Percentiles rank a stretch among this genome's conserved stretches.
phyloP scores from a whole-genome alignment of 2,888 invertebrate genomes.

The Holacanthella duospinosa region DNA sequence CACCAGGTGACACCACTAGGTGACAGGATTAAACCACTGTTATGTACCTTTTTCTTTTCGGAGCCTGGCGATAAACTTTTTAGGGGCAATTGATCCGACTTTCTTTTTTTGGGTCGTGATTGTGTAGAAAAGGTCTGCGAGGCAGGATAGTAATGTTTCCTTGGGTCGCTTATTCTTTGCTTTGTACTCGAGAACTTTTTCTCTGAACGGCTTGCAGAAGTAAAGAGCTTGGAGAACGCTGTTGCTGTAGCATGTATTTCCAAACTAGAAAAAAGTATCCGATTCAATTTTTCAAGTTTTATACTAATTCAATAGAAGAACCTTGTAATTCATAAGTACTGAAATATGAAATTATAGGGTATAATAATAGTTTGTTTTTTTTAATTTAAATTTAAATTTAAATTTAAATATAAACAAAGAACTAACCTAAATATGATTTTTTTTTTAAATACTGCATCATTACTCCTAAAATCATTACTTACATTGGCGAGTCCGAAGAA shows the following conservation, averaged over 20 bases:
- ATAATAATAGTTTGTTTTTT: not conserved
- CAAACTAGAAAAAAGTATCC: conserved; percentile 67
- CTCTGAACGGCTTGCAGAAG: conserved; percentile 97
- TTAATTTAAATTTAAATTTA: not conserved
- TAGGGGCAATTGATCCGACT: conserved; percentile 97
- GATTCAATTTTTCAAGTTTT: too few species aligned
- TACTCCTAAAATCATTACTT: too few species aligned
- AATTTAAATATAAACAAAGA: not conserved
- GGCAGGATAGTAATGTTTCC: conserved; percentile 92
- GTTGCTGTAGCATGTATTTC: conserved; percentile 99
- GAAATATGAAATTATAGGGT: not conserved
- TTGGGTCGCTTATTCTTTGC: conserved; percentile 89
- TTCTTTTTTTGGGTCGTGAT: conserved; percentile 99
- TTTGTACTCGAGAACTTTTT: conserved; percentile 96
- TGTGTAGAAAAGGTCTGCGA: conserved; percentile 96
- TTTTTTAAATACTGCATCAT: too few species aligned
- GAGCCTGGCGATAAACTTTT: conserved; percentile 95
- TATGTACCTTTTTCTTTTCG: conserved; percentile 90
- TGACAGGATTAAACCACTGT: not conserved
- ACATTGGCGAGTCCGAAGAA: conserved; percentile 99
- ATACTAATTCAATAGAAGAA: conserved; percentile 15
- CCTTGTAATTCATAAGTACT: conserved; percentile 7
- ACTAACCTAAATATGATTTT: not conserved
- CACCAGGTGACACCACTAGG: not conserved
- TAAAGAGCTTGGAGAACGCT: conserved; percentile 98